These are phyloP conservation scores for Hippopotamus amphibius DNA, from an alignment of 2,113 vertebrate species.

Conservation along the genomic window DNA sequence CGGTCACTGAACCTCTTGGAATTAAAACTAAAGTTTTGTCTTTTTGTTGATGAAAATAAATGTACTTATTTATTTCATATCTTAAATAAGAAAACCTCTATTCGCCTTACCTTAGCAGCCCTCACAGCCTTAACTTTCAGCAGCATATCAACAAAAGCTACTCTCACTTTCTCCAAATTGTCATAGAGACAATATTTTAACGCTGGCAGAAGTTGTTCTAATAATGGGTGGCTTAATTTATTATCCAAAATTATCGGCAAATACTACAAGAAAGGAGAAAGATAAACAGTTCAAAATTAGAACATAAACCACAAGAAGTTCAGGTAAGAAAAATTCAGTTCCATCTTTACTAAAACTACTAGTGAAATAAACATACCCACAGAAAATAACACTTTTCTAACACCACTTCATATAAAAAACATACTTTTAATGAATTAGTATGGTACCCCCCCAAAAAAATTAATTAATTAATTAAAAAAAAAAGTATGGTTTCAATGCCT, in stretches of 20 bases:
- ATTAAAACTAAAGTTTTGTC: not conserved
- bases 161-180: conserved; percentile 95
- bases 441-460: too few species aligned
- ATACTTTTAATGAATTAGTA: not conserved
- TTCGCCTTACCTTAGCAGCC: conserved; percentile 93
- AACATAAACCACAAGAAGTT: not conserved
- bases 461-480: too few species aligned
- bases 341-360: too few species aligned
- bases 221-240: conserved; percentile 92
- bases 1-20: not conserved
- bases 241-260: conserved; percentile 94
- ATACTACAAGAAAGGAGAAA: conserved; percentile 87
- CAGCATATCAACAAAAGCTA: conserved; percentile 96
- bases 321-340: not conserved
- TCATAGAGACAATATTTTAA: conserved; percentile 94
- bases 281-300: conserved; percentile 44
- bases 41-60: conserved; percentile 4
- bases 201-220: conserved; percentile 94
- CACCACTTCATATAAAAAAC: not conserved
- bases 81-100: not conserved
- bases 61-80: not conserved
- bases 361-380: not conserved
- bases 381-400: not conserved
- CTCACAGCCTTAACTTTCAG: conserved; percentile 94
- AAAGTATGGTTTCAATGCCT: not conserved